These are phyloP conservation scores for Neocloeon triangulifer DNA, from an alignment of 1,140 invertebrate species.

Conservation along the genomic window DNA sequence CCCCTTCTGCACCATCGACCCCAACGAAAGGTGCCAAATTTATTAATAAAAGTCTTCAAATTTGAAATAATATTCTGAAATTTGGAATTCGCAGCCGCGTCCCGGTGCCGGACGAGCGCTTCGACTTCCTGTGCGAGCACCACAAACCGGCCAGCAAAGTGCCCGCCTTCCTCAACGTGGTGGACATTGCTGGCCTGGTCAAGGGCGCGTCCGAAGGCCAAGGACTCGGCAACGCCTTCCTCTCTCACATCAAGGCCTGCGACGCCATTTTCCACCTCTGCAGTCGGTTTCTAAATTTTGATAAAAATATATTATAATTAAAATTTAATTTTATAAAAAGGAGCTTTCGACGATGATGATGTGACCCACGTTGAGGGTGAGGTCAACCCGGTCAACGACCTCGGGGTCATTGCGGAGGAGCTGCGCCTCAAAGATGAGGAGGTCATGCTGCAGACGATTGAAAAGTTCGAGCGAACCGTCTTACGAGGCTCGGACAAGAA, in stretches of 20 bases:
- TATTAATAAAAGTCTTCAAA: conserved; percentile 1
- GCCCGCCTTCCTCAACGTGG: conserved; percentile 89
- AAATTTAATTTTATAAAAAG: conserved; percentile 22
- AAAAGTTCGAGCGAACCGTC: conserved; percentile 72
- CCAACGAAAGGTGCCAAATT: conserved; percentile 98
- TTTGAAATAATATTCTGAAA: conserved; percentile 5
- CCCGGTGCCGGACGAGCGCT: conserved; percentile 89
- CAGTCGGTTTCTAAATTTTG: conserved; percentile 30
- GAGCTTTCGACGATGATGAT: conserved; percentile 94
- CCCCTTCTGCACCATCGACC: conserved; percentile 99
- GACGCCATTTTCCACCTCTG: conserved; percentile 98
- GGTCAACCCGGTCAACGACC: conserved; percentile 87
- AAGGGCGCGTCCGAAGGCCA: conserved; percentile 96
- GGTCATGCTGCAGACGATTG: conserved; percentile 49
- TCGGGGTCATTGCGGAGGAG: conserved; percentile 93
- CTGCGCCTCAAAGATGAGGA: conserved; percentile 86
- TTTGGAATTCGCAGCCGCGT: conserved; percentile 42
- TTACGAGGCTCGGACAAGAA: conserved; percentile 88
- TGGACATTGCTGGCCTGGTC: conserved; percentile 96
- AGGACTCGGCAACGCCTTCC: conserved; percentile 93
- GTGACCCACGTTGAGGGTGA: conserved; percentile 97
- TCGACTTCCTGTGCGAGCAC: conserved; percentile 79
- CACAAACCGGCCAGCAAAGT: conserved; percentile 94
- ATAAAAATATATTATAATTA: neutral
- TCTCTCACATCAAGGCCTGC: conserved; percentile 95